phyloP scores from a whole-genome alignment of 2,888 invertebrate species.

The Papilio demoleus region DNA sequence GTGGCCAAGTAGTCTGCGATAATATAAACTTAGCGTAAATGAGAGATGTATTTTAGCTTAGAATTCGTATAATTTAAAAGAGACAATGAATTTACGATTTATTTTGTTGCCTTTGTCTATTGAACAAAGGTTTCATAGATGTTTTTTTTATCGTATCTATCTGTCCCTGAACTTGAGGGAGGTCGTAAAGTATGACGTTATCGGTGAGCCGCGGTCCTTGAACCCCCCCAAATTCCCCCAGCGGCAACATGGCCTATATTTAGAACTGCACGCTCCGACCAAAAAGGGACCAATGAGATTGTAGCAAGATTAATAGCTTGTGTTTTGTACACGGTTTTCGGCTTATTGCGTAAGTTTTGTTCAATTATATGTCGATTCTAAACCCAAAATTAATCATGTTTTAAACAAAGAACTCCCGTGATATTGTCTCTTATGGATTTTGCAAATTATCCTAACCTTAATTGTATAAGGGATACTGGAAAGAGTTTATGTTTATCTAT shows the following conservation, averaged over 20 bases:
- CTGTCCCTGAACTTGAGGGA: constrained; percentile 63
- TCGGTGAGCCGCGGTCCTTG: constrained; percentile 74
- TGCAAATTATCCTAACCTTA: too few species aligned
- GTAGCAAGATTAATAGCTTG: constrained; percentile 30
- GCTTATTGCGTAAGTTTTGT: background rate
- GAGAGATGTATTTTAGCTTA: too few species aligned
- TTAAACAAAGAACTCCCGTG: too few species aligned
- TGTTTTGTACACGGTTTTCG: constrained; percentile 1
- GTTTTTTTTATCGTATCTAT: constrained; percentile 42
- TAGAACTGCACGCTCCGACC: constrained; percentile 75
- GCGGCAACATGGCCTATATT: constrained; percentile 68
- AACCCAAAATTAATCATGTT: too few species aligned
- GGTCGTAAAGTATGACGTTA: constrained; percentile 51
- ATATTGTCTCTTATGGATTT: too few species aligned
- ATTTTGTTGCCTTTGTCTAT: background rate
- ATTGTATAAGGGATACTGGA: too few species aligned
- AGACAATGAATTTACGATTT: background rate
- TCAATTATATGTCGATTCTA: too few species aligned
- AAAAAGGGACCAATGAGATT: constrained; percentile 52
- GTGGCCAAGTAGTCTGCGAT: too few species aligned
- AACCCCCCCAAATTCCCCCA: constrained; percentile 76
- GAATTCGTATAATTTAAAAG: background rate
- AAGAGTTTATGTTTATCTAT: too few species aligned
- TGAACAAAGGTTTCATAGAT: constrained; percentile 26
- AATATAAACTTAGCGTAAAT: too few species aligned